Evolutionary conservation across 2,888 invertebrate species (phyloP).

Genomic region (Cryptophagus acutangulus): DNA sequence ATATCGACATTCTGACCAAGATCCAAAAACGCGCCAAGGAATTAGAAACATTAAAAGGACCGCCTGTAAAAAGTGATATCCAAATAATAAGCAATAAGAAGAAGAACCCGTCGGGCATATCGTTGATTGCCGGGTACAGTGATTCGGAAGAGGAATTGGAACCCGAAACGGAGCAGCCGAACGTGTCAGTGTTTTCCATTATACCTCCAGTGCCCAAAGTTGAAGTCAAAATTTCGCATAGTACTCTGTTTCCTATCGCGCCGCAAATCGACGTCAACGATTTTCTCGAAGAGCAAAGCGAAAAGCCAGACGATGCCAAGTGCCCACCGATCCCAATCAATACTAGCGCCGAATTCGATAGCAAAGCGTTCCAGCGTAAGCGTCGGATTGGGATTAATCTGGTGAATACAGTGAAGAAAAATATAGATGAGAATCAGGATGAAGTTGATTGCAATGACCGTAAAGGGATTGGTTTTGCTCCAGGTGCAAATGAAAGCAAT

Average conservation of each 20-base stretch:
- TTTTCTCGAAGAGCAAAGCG: conserved; percentile 25
- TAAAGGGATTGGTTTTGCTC: conserved; percentile 35
- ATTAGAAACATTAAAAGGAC: conserved; percentile 44
- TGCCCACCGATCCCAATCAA: too few relatives aligned
- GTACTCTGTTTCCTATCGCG: conserved; percentile 50
- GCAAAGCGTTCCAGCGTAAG: conserved; percentile 54
- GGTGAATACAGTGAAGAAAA: conserved; percentile 36
- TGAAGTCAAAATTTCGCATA: conserved; percentile 32
- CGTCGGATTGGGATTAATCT: conserved; percentile 52
- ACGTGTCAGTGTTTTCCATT: too few relatives aligned
- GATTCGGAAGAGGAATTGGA: conserved; percentile 50
- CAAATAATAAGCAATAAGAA: conserved; percentile 11
- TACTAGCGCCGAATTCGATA: conserved; percentile 33
- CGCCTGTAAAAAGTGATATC: conserved; percentile 15
- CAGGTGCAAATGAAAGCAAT: too few relatives aligned
- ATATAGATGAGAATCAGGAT: conserved; percentile 21
- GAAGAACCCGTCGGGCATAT: conserved; percentile 38
- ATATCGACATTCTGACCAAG: conserved; percentile 44
- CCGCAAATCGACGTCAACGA: conserved; percentile 44
- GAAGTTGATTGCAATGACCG: conserved; percentile 25
- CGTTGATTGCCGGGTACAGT: conserved; percentile 54
- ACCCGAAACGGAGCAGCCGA: conserved; percentile 22
- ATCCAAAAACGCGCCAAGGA: conserved; percentile 47
- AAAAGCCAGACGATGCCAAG: conserved; percentile 19
- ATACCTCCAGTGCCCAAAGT: conserved; percentile 9